Evolutionary conservation across 1,140 invertebrate species (phyloP).

Genomic region (Eriosoma lanigerum): DNA sequence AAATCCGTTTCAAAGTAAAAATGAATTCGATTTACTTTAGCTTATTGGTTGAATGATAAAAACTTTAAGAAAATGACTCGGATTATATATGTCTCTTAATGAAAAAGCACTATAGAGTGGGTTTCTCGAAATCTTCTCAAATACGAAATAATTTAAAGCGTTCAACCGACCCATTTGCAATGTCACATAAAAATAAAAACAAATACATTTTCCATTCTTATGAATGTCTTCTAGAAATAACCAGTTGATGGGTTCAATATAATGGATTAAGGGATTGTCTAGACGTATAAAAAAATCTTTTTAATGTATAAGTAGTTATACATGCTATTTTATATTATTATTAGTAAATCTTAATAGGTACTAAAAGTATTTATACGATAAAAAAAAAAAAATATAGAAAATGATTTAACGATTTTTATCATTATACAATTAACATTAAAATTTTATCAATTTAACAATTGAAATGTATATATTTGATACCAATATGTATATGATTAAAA

Average conservation of each 20-base stretch:
- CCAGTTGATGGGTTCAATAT: neutral
- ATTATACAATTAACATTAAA: no score
- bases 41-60: conserved; percentile 11
- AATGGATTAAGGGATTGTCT: neutral
- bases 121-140: neutral
- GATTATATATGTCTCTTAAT: neutral
- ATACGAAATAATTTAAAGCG: neutral
- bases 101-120: neutral
- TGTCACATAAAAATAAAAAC: conserved; percentile 8
- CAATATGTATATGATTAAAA: no score
- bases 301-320: neutral
- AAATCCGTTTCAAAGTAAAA: neutral
- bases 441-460: no score
- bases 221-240: neutral
- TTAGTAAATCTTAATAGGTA: no score
- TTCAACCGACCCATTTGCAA: neutral
- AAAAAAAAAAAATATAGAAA: no score
- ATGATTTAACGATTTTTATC: no score
- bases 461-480: no score
- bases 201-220: neutral
- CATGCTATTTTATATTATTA: neutral
- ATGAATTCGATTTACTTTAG: neutral
- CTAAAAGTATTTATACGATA: no score
- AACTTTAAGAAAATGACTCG: neutral
- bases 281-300: neutral